These are phyloP conservation scores for Mormoops blainvillei DNA, from an alignment of 2,113 vertebrate genomes.

Conservation along the genomic window DNA sequence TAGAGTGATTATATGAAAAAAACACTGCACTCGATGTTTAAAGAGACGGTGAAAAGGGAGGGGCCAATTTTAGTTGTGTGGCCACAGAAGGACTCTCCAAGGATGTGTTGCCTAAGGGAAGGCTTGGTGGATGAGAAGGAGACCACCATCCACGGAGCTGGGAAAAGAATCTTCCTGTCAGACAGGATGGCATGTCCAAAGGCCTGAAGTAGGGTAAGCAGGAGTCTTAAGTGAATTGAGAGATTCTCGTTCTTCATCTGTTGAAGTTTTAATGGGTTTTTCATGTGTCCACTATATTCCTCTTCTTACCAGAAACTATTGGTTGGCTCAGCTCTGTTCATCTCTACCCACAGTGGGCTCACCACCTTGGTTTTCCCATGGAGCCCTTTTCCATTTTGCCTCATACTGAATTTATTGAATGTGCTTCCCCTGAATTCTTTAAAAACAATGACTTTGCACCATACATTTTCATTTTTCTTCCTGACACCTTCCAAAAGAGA, in stretches of 20 bases:
- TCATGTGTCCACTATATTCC: fast-evolving
- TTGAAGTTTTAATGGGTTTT: not conserved
- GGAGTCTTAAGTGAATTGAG: not conserved
- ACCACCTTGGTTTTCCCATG: not conserved
- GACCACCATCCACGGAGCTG: not conserved
- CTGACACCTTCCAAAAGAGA: not conserved
- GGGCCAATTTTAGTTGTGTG: not conserved
- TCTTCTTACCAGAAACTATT: not conserved
- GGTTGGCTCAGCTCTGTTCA: not conserved
- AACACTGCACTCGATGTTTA: not conserved
- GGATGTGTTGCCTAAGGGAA: not conserved
- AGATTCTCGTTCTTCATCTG: not conserved
- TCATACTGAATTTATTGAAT: not conserved
- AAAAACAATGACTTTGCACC: not conserved
- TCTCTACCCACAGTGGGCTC: fast-evolving
- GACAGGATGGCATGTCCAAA: not conserved
- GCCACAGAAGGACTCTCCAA: not conserved
- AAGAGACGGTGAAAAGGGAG: not conserved
- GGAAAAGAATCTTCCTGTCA: not conserved
- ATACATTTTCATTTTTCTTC: not conserved
- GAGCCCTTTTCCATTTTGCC: not conserved
- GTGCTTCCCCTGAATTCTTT: not conserved
- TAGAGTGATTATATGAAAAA: not conserved
- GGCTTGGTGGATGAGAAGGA: not conserved
- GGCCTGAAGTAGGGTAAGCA: not conserved